phyloP scores from a whole-genome alignment of 1,140 invertebrate genomes.

The Drosophila cardini region DNA sequence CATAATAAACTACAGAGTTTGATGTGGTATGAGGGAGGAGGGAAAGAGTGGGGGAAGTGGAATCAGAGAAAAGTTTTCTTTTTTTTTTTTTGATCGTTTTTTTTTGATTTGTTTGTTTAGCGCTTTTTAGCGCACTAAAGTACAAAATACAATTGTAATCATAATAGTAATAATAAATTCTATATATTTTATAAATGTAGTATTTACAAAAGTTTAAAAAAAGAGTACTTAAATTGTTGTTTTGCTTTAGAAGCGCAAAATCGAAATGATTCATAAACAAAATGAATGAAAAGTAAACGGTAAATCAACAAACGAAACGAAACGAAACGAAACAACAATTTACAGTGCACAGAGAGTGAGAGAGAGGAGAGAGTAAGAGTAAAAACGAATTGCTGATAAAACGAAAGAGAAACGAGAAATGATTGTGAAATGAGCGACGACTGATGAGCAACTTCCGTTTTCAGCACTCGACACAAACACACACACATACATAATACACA shows the following conservation, averaged over 20 bases:
- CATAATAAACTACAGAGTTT: slow-evolving; percentile 57
- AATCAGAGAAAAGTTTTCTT: background rate
- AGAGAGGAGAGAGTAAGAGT: slow-evolving; percentile 25
- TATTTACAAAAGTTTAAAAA: slow-evolving; percentile 56
- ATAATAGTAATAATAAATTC: slow-evolving; percentile 32
- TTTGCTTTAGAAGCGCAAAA: no score
- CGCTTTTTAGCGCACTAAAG: slow-evolving; percentile 23
- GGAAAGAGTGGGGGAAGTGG: slow-evolving; percentile 21
- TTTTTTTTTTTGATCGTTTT: background rate
- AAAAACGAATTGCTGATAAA: slow-evolving; percentile 52
- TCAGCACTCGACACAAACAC: slow-evolving; percentile 42
- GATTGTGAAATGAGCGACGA: slow-evolving; percentile 22
- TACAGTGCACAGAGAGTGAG: slow-evolving; percentile 53
- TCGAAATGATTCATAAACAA: slow-evolving; percentile 48
- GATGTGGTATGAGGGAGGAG: background rate
- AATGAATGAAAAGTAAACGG: slow-evolving; percentile 4
- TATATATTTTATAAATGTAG: slow-evolving; percentile 26
- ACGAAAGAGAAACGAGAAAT: slow-evolving; percentile 7
- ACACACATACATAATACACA: slow-evolving; percentile 38
- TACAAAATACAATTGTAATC: slow-evolving; percentile 39
- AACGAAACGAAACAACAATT: slow-evolving; percentile 39
- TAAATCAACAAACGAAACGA: slow-evolving; percentile 41
- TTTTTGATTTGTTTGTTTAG: slow-evolving; percentile 17
- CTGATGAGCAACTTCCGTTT: slow-evolving; percentile 76
- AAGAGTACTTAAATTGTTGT: slow-evolving; percentile 8